Evolutionary conservation across 2,888 invertebrate species (phyloP).

Genomic region (Dimorphilus gyrociliatus): DNA sequence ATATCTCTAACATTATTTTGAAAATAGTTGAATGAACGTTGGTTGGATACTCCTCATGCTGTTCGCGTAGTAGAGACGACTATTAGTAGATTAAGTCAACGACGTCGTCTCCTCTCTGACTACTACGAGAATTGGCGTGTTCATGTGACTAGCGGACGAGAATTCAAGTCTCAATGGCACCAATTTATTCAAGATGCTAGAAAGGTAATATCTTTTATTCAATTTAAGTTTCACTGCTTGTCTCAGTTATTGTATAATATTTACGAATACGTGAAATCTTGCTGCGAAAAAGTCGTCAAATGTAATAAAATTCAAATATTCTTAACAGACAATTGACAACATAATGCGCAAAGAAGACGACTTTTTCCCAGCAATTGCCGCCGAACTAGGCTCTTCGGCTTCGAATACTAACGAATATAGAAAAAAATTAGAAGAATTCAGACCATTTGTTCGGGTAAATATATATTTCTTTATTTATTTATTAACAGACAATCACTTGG

Average conservation of each 20-base stretch:
- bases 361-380: constrained; percentile 56
- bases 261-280: too few relatives aligned
- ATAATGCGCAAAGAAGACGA: constrained; percentile 49
- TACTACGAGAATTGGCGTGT: constrained; percentile 56
- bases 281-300: too few relatives aligned
- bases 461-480: background rate
- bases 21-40: constrained; percentile 26
- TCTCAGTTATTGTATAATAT: background rate
- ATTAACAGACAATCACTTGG: constrained; percentile 25
- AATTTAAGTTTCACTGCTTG: background rate
- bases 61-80: constrained; percentile 26
- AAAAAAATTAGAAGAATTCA: constrained; percentile 29
- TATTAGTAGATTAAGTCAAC: constrained; percentile 22
- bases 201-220: constrained; percentile 44
- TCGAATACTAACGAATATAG: constrained; percentile 25
- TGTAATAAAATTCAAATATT: too few relatives aligned
- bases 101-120: constrained; percentile 43
- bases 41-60: constrained; percentile 24
- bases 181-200: constrained; percentile 47
- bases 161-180: constrained; percentile 41
- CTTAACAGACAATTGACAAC: constrained; percentile 36
- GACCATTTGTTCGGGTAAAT: constrained; percentile 30
- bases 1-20: background rate
- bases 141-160: constrained; percentile 44
- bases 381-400: constrained; percentile 45